These are phyloP conservation scores for Malaclemys terrapin DNA, from an alignment of 2,113 vertebrate species.

Conservation along the genomic window DNA sequence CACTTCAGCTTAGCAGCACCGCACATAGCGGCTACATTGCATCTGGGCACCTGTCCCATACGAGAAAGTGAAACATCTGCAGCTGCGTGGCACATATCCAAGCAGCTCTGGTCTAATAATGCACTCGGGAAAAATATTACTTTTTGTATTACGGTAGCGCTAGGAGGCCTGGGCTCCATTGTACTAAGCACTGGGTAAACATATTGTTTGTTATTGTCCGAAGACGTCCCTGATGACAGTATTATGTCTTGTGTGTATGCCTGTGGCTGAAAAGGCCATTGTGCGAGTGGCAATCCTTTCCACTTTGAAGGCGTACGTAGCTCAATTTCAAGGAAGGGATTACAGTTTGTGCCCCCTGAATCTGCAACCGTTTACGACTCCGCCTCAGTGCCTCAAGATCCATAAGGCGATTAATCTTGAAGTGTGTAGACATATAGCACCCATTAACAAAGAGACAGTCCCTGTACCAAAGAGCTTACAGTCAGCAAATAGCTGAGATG, in stretches of 20 bases:
- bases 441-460: background rate
- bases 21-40: background rate
- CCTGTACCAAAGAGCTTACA: background rate
- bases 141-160: background rate
- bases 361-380: background rate
- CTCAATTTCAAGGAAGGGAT: background rate
- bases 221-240: no score
- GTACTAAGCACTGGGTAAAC: background rate
- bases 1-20: background rate
- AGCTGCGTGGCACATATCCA: background rate
- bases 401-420: background rate
- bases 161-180: background rate
- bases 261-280: background rate
- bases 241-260: background rate
- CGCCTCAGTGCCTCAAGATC: background rate
- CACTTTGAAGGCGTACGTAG: background rate
- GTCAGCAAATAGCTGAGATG: background rate
- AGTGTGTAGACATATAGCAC: background rate
- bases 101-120: background rate
- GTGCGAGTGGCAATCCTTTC: background rate
- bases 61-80: background rate
- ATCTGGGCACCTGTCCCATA: background rate
- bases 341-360: background rate
- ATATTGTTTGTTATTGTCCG: background rate
- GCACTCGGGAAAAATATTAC: background rate